Evolutionary conservation across 2,113 vertebrate species (phyloP).

Genomic region (Sardina pilchardus): DNA sequence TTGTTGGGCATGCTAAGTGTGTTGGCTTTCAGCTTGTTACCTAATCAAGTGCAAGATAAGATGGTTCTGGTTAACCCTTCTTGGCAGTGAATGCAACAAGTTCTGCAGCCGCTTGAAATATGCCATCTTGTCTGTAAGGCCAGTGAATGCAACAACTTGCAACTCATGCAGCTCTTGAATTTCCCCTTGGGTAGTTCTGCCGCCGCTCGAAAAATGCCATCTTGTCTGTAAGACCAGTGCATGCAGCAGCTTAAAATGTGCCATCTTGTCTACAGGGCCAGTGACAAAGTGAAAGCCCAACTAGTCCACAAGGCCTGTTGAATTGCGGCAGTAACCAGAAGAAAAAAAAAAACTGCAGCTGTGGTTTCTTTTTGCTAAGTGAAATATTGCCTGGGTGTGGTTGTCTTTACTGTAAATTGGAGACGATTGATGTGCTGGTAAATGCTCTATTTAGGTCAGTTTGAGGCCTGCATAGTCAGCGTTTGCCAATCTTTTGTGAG

Average conservation of each 20-base stretch:
- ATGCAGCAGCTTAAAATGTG: too few species aligned
- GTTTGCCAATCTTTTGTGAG: background rate
- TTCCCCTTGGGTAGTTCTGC: too few species aligned
- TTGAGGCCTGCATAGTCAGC: slow-evolving; percentile 62
- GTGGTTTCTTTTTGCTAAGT: background rate
- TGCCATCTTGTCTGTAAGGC: background rate
- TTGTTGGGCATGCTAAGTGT: too few species aligned
- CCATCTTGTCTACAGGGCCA: too few species aligned
- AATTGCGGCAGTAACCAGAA: background rate
- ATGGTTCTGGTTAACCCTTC: too few species aligned
- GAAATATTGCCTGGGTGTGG: slow-evolving; percentile 47
- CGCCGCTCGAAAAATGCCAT: too few species aligned
- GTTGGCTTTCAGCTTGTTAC: too few species aligned
- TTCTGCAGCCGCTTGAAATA: too few species aligned
- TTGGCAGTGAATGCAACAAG: background rate
- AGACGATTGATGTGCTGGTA: slow-evolving; percentile 65
- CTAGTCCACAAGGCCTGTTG: too few species aligned
- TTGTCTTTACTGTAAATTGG: slow-evolving; percentile 67
- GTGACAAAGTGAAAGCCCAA: background rate
- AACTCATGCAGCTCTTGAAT: too few species aligned
- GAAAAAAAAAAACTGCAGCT: background rate
- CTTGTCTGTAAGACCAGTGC: background rate
- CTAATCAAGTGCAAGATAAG: background rate
- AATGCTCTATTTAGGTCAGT: slow-evolving; percentile 72
- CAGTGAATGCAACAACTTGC: too few species aligned